These are phyloP conservation scores for Ennomos quercinarius DNA, from an alignment of 2,888 invertebrate genomes.

Conservation along the genomic window DNA sequence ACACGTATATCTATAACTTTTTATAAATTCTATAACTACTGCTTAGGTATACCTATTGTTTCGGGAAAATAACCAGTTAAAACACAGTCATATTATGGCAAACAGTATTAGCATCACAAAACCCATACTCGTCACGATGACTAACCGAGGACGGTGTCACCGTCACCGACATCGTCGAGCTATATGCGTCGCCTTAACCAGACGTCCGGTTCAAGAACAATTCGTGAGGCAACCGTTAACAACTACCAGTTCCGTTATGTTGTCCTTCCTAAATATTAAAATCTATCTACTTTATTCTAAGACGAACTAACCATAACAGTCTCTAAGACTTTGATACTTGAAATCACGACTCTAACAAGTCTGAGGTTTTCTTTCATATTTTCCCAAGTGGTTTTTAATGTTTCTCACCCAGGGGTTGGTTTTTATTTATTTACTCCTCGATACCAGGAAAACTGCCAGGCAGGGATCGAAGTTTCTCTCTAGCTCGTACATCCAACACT, in stretches of 20 bases:
- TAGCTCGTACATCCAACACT: too few species aligned
- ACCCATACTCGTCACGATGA: slow-evolving; percentile 7
- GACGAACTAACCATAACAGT: neutral
- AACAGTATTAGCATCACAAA: slow-evolving; percentile 20
- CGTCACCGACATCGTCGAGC: slow-evolving; percentile 2
- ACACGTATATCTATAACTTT: too few species aligned
- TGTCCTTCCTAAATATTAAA: slow-evolving; percentile 25
- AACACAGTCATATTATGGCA: neutral
- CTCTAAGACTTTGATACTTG: too few species aligned
- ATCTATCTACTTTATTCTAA: neutral
- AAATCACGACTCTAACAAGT: too few species aligned
- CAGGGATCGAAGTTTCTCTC: too few species aligned
- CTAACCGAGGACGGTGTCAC: slow-evolving; percentile 16
- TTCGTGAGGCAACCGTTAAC: slow-evolving; percentile 31
- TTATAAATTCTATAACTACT: too few species aligned
- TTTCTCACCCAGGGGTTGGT: too few species aligned
- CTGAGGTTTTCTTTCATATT: too few species aligned
- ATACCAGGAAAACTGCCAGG: too few species aligned
- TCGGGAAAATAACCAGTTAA: neutral
- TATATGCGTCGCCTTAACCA: slow-evolving; percentile 29
- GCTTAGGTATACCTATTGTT: too few species aligned
- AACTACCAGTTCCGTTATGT: slow-evolving; percentile 31
- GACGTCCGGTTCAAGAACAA: slow-evolving; percentile 32
- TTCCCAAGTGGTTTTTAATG: too few species aligned
- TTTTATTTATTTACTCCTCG: too few species aligned